Evolutionary conservation across 2,888 invertebrate species (phyloP), one percentile per base, ranked within the genome.

Genomic region (Drosophila borealis): DNA sequence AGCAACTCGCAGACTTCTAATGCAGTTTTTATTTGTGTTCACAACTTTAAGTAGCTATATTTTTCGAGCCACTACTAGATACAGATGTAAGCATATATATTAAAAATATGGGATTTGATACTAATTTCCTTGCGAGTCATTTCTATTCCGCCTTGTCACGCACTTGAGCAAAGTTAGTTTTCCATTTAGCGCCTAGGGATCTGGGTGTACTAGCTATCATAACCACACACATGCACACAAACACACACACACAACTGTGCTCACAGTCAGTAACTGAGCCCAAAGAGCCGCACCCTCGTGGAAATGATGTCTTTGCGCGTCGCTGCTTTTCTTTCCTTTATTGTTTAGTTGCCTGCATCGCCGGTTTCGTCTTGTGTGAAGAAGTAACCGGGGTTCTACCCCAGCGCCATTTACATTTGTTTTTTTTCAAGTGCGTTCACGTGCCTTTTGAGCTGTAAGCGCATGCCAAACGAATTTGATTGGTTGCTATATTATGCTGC

Each of bases 261-360:
- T 8, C 34, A 36, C n/a, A 14, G 17, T 48, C 10, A 25, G 45
- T 42, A 36, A n/a, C 41, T 69, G 48, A 33, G 14, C 17, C 21
- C 39, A 10, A 45, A 46, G 56, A 25, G 74, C 42, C 50, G 71
- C 79, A 77, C 79, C 80, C 78, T 85, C 57, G 65, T 45, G 45
- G 48, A 64, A 51, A 67, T 50, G 48, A 54, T 74, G 65, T 54
- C 62, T 87, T 81, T 71, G 69, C 78, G 75, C 81, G 60, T 66
- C 70, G 82, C 42, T 81, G 84, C 63, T 29, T 67, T 70, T 86
- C 25, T 45, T 51, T 49, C 17, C 8, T 49, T 68, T 65, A 45
- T 36, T 44, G 14, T 21, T 29, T 21, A 29, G 29, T 29, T 78
- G 60, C 29, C 55, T 74, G 60, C 74, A 53, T 60, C 56, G 63